Percentiles rank a stretch among this genome's conserved stretches.
Conservation (phyloP, 2,113 vertebrate species). For the Cathartes aura region DNA sequence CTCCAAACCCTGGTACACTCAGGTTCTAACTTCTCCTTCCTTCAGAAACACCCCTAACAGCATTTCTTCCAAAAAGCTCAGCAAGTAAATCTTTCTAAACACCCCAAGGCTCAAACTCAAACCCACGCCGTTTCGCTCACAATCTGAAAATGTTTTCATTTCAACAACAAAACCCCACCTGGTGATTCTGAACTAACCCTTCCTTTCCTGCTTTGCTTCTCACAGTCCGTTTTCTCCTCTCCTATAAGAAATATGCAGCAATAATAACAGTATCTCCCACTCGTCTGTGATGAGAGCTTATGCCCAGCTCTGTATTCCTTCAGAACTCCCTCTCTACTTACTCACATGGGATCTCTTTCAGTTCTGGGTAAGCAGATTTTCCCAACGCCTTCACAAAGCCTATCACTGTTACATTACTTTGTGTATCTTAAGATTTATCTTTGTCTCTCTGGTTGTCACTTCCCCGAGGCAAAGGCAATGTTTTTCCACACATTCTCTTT, state of each 20-base stretch:
- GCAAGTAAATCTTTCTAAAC: background rate
- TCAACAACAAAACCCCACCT: background rate
- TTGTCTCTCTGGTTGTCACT: background rate
- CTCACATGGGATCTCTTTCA: background rate
- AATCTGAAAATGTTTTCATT: background rate
- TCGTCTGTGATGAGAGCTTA: background rate
- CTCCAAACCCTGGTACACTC: background rate
- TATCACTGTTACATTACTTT: background rate
- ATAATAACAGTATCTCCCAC: background rate
- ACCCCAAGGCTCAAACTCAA: background rate
- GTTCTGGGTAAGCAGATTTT: background rate
- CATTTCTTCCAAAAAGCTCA: background rate
- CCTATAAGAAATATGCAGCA: background rate
- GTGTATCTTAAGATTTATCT: background rate
- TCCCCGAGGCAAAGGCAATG: background rate
- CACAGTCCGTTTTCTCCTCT: background rate
- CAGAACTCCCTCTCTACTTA: background rate
- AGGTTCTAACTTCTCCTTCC: background rate
- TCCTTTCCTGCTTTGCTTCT: background rate
- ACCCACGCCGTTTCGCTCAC: background rate
- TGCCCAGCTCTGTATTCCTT: background rate
- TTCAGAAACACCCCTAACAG: background rate
- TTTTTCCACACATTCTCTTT: background rate
- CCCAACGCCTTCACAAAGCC: background rate
- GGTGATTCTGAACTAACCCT: background rate